Conservation (phyloP, 2,888 invertebrate genomes). For the Drosophila antonietae region DNA sequence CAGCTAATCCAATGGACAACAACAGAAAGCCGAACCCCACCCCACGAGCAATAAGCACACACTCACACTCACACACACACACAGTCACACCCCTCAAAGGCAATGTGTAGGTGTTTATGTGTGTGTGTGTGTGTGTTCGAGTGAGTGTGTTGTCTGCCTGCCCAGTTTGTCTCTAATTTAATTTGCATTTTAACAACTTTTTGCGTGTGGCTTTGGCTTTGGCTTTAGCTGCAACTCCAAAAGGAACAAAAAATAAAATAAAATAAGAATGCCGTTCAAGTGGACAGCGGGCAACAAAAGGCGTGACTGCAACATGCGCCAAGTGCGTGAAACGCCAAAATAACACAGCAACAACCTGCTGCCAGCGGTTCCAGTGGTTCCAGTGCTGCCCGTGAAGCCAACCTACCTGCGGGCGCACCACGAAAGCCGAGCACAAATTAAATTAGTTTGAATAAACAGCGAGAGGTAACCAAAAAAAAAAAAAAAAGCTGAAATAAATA, state of each 20-base stretch:
- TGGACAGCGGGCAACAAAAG: slow-evolving; percentile 73
- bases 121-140: slow-evolving; percentile 21
- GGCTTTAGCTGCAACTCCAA: slow-evolving; percentile 42
- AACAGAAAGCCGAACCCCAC: slow-evolving; percentile 47
- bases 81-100: slow-evolving; percentile 42
- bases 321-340: slow-evolving; percentile 81
- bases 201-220: slow-evolving; percentile 73
- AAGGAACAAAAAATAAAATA: slow-evolving; percentile 17
- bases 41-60: slow-evolving; percentile 32
- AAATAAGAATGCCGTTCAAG: slow-evolving; percentile 36
- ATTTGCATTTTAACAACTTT: slow-evolving; percentile 83
- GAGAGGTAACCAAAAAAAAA: slow-evolving; percentile 56
- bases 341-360: slow-evolving; percentile 72
- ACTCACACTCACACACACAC: slow-evolving; percentile 27
- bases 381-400: slow-evolving; percentile 36
- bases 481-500: slow-evolving; percentile 23
- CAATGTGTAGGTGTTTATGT: slow-evolving; percentile 12
- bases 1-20: slow-evolving; percentile 53
- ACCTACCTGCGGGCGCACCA: slow-evolving; percentile 72
- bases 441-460: slow-evolving; percentile 80
- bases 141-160: slow-evolving; percentile 45
- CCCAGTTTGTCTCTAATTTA: slow-evolving; percentile 79
- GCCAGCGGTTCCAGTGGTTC: slow-evolving; percentile 47
- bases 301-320: slow-evolving; percentile 82
- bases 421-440: slow-evolving; percentile 74